A percentile compares a stretch with the other conserved stretches of the same genome.
These are phyloP conservation scores for Lamproptera curius DNA, from an alignment of 2,888 invertebrate genomes.

Conservation along the genomic window DNA sequence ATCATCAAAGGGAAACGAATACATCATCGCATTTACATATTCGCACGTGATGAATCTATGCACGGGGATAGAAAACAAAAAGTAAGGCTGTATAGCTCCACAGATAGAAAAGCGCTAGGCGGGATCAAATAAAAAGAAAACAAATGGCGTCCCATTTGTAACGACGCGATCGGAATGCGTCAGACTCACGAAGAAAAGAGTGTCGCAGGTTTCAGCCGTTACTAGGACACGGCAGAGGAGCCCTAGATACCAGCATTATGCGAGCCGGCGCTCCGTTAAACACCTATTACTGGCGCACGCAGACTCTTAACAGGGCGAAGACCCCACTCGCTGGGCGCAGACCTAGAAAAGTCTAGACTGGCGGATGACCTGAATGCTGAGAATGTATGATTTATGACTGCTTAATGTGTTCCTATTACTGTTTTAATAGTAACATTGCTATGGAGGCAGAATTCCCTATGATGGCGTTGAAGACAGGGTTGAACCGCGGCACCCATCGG, in stretches of 20 bases:
- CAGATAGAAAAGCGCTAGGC: background rate
- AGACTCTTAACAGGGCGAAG: conserved; percentile 40
- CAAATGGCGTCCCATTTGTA: conserved; percentile 1
- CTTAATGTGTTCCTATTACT: no score
- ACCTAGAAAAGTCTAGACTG: conserved; percentile 25
- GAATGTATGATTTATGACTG: no score
- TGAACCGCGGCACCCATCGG: no score
- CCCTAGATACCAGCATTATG: conserved; percentile 44
- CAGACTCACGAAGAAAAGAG: conserved; percentile 12
- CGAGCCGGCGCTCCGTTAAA: conserved; percentile 44
- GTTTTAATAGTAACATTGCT: no score
- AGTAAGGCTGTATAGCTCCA: no score
- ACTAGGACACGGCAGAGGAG: conserved; percentile 27
- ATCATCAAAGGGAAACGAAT: background rate
- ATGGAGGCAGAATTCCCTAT: no score
- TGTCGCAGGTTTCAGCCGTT: conserved; percentile 19
- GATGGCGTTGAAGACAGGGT: no score
- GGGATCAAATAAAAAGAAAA: conserved; percentile 10
- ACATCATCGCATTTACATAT: background rate
- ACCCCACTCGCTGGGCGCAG: conserved; percentile 35
- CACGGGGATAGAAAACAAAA: background rate
- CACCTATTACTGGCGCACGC: conserved; percentile 52
- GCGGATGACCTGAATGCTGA: no score
- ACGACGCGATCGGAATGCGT: conserved; percentile 12
- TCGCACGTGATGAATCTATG: background rate